Evolutionary conservation across 1,140 invertebrate genomes (phyloP), one percentile per base, ranked within the genome.

Genomic region (Lepidostoma basale): DNA sequence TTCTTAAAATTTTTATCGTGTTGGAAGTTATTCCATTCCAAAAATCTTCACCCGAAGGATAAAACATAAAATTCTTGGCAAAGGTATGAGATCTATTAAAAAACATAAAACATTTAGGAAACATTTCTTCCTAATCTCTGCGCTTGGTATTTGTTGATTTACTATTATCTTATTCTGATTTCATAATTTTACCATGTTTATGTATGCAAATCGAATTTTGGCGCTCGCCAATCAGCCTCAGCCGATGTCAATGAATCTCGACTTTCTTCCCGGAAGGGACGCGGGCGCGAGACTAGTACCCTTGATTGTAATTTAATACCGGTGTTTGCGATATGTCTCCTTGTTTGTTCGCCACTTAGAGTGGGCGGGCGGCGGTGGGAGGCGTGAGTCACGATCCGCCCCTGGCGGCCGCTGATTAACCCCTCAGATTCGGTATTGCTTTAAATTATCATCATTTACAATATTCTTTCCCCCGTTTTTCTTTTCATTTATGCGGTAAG

Each of bases 261-360:
- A 12, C 54, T 59, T 59, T 39, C 54, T 59, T 59, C 54, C 36
- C 54, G 54, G 54, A 40, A 59, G 54, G 36, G 36, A 59, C 30
- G 14, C 33, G 18, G 12, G 20, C 26, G n/a, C 40, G 22, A 33
- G 16, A 59, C 23, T 12, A 5, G 23, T 39, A 39, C 54, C 54
- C 54, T 36, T 59, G 54, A 59, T 59, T 59, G 54, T 59, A 59
- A 59, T 59, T 59, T 59, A 59, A 59, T 59, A 39, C 36, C 33
- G 54, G 30, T 39, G 54, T 39, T 39, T 59, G 54, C 40, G 54
- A 58, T 58, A 28, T n/a, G 52, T 56, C 52, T 28, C 33, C 18
- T 4, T 58, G 54, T 40, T 33, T 22, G 54, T 16, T 56, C 52
- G 16, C 3, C 52, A 14, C 26, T 56, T n/a, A 49, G 45, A 14